Percentiles rank a stretch among this genome's conserved stretches.
Conservation (phyloP, 2,888 invertebrate species). For the Eilema griseolum region DNA sequence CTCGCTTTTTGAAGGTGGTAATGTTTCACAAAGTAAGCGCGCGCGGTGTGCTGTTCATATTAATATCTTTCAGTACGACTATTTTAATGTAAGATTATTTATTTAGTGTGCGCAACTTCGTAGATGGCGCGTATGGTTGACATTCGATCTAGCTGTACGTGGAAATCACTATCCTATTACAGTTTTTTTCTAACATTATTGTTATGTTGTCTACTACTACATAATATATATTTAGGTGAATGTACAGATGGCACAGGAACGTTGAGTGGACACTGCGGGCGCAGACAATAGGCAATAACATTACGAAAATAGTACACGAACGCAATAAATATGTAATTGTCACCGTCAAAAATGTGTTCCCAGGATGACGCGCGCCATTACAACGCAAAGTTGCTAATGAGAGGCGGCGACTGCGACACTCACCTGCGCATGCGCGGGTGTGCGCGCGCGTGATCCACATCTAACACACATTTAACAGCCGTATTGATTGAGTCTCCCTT, state of each 20-base stretch:
- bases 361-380: constrained; percentile 24
- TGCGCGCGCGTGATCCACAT: too few relatives aligned
- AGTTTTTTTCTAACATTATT: background rate
- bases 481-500: constrained; percentile 32
- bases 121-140: background rate
- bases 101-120: background rate
- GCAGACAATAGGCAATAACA: constrained; percentile 11
- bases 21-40: background rate
- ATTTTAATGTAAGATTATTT: background rate
- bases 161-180: background rate
- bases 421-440: background rate
- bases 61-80: background rate
- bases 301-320: constrained; percentile 17
- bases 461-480: constrained; percentile 18
- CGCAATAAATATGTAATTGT: constrained; percentile 17
- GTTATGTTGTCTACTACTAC: background rate
- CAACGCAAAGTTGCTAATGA: constrained; percentile 38
- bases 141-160: background rate
- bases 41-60: background rate
- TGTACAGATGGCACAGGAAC: background rate
- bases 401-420: constrained; percentile 21
- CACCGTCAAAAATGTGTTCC: constrained; percentile 21
- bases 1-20: background rate
- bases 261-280: background rate
- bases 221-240: background rate